Conservation (phyloP, 2,888 invertebrate genomes). For the Homarus gammarus region DNA sequence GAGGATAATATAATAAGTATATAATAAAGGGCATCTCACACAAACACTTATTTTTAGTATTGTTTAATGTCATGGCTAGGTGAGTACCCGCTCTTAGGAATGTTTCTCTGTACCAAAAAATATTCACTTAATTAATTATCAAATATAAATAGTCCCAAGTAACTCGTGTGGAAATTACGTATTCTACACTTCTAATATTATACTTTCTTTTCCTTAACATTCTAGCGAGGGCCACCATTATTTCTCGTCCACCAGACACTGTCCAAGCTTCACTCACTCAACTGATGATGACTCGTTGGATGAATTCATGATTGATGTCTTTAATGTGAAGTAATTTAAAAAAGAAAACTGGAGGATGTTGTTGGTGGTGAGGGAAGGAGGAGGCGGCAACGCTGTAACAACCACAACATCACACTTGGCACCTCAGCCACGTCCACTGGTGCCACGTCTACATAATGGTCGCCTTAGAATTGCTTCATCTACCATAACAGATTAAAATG, state of each 20-base stretch:
- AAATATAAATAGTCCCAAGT: neutral
- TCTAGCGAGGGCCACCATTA: neutral
- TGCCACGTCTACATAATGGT: slow-evolving; percentile 31
- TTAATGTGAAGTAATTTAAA: neutral
- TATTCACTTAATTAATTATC: too few species aligned
- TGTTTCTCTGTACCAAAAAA: too few species aligned
- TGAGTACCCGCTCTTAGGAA: too few species aligned
- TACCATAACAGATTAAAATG: neutral
- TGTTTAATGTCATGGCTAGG: too few species aligned
- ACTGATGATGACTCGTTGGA: slow-evolving; percentile 17
- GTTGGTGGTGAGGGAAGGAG: neutral
- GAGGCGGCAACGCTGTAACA: slow-evolving; percentile 42
- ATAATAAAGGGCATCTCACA: too few species aligned
- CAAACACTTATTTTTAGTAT: too few species aligned
- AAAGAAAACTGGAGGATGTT: neutral
- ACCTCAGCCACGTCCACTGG: slow-evolving; percentile 16
- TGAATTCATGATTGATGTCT: slow-evolving; percentile 31
- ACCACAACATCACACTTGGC: slow-evolving; percentile 52
- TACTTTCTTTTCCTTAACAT: neutral
- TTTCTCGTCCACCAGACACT: neutral
- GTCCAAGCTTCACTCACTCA: slow-evolving; percentile 38
- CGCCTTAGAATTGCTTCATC: slow-evolving; percentile 15
- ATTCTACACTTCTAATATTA: neutral
- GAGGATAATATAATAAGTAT: too few species aligned
- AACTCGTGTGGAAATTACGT: neutral